Conservation (phyloP, 2,797 vertebrate species). For the Thamnophis elegans region DNA sequence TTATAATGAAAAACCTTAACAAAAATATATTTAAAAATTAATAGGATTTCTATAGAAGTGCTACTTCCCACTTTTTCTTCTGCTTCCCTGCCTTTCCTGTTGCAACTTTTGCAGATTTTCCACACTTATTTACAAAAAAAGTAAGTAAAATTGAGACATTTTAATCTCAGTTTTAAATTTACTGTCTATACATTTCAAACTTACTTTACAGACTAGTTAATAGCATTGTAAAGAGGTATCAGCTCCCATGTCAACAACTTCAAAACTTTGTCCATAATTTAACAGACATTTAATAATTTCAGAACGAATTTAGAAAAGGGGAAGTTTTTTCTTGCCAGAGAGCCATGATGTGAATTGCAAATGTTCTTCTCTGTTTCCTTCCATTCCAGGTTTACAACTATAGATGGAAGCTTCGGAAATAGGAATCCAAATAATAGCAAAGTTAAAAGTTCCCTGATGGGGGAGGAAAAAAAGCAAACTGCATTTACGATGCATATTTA, state of each 20-base stretch:
- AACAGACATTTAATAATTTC: conserved; percentile 21
- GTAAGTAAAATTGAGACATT: not conserved
- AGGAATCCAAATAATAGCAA: conserved; percentile 50
- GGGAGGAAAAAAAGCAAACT: conserved; percentile 21
- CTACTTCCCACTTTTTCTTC: not conserved
- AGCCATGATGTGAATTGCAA: conserved; percentile 21
- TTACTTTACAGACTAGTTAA: conserved; percentile 15
- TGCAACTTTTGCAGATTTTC: not conserved
- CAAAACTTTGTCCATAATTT: conserved; percentile 7
- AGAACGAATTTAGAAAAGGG: conserved; percentile 36
- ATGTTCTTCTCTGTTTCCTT: not conserved
- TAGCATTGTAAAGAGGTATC: not conserved
- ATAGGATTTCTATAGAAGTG: not conserved
- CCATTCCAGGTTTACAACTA: conserved; percentile 47
- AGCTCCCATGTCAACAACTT: not conserved
- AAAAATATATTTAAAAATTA: not conserved
- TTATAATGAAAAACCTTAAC: too few relatives aligned
- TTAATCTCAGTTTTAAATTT: not conserved
- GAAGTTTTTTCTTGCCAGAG: conserved; percentile 10
- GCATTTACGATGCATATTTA: conserved; percentile 52
- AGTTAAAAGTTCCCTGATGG: conserved; percentile 53
- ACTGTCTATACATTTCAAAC: conserved; percentile 1
- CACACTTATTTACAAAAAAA: not conserved
- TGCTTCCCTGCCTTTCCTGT: not conserved
- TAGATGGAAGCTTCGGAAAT: conserved; percentile 52